A percentile compares a stretch with the other conserved stretches of the same genome.
These are phyloP conservation scores for Platyscapa corneri DNA, from an alignment of 1,140 invertebrate species.

Conservation along the genomic window DNA sequence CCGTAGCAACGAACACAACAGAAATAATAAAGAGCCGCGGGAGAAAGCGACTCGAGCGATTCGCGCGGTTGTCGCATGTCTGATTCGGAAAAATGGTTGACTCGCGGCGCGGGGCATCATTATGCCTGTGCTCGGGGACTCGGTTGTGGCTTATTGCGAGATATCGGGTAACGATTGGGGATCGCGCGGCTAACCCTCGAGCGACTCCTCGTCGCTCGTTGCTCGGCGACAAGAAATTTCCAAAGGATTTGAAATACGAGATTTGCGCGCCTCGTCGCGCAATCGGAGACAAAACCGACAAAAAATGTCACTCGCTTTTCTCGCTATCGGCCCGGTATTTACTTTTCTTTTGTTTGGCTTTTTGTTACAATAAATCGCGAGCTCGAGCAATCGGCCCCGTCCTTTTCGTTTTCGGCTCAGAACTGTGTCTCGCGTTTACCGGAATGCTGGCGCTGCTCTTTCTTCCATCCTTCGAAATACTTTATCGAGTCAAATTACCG, in stretches of 20 bases:
- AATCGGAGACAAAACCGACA: background rate
- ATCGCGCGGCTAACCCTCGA: background rate
- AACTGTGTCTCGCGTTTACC: too few relatives aligned
- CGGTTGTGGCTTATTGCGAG: too few relatives aligned
- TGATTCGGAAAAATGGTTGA: background rate
- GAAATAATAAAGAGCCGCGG: background rate
- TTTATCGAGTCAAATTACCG: too few relatives aligned
- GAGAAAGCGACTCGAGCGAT: too few relatives aligned
- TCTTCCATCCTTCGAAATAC: too few relatives aligned
- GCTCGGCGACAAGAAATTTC: slow-evolving; percentile 8
- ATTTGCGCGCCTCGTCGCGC: background rate
- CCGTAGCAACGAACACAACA: background rate
- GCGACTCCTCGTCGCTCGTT: too few relatives aligned
- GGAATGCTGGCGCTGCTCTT: too few relatives aligned
- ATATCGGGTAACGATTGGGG: slow-evolving; percentile 28
- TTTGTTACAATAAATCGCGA: background rate
- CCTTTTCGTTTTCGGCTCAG: too few relatives aligned
- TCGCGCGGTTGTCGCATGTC: too few relatives aligned
- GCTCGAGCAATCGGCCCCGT: too few relatives aligned
- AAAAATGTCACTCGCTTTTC: background rate
- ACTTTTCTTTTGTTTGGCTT: background rate
- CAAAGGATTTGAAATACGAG: slow-evolving; percentile 33
- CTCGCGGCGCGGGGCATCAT: too few relatives aligned
- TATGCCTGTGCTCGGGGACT: too few relatives aligned
- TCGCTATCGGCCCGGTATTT: background rate